phyloP scores from a whole-genome alignment of 2,113 vertebrate species.

The Ophthalmotilapia sp. region DNA sequence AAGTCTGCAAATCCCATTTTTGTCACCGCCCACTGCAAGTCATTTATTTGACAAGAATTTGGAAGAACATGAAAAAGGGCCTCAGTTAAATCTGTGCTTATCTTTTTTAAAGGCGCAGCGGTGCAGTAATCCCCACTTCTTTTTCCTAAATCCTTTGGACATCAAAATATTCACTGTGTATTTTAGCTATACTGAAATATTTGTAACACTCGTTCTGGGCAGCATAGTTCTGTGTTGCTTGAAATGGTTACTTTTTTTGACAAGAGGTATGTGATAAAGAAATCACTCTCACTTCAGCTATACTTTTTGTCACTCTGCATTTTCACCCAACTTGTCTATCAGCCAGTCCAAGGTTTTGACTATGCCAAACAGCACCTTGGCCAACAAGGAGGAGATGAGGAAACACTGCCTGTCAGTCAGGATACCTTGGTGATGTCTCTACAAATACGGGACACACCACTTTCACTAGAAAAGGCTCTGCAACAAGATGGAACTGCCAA shows the following conservation, averaged over 20 bases:
- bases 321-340: slow-evolving; percentile 10
- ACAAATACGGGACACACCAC: slow-evolving; percentile 80
- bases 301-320: neutral
- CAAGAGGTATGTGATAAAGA: neutral
- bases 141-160: slow-evolving; percentile 14
- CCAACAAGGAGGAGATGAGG: slow-evolving; percentile 90
- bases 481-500: slow-evolving; percentile 83
- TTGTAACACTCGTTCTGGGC: neutral
- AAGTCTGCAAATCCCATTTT: slow-evolving; percentile 25
- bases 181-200: neutral
- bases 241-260: neutral
- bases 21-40: slow-evolving; percentile 1
- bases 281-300: neutral
- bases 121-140: slow-evolving; percentile 17
- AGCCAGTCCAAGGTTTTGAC: slow-evolving; percentile 98
- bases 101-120: slow-evolving; percentile 27
- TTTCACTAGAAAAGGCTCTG: slow-evolving; percentile 83
- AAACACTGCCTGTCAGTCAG: slow-evolving; percentile 86
- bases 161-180: neutral
- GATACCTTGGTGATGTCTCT: slow-evolving; percentile 88
- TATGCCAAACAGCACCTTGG: slow-evolving; percentile 98
- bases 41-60: slow-evolving; percentile 43
- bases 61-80: slow-evolving; percentile 26
- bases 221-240: neutral
- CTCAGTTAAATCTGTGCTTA: slow-evolving; percentile 25